Conservation (phyloP, 2,113 vertebrate genomes). For the Nansenia antarctica region DNA sequence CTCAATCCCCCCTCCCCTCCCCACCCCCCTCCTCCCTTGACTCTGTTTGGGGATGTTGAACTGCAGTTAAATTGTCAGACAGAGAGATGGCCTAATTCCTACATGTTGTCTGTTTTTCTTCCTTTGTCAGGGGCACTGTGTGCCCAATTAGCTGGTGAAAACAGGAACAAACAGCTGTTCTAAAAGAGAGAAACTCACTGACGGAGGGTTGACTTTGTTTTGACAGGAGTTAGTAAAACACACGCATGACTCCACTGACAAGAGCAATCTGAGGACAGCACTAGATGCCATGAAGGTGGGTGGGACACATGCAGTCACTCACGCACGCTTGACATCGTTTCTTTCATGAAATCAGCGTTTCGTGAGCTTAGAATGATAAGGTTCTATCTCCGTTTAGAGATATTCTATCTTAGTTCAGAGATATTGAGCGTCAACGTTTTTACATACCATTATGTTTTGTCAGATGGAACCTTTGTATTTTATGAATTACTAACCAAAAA, state of each 20-base stretch:
- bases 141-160: slow-evolving; percentile 5
- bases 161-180: neutral
- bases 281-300: slow-evolving; percentile 97
- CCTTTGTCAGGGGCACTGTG: slow-evolving; percentile 5
- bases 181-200: neutral
- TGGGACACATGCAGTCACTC: neutral
- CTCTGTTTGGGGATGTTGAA: neutral
- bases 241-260: slow-evolving; percentile 84
- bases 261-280: slow-evolving; percentile 87
- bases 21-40: too few relatives aligned
- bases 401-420: too few relatives aligned
- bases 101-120: neutral
- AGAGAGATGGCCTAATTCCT: slow-evolving; percentile 25
- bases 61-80: slow-evolving; percentile 9
- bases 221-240: slow-evolving; percentile 93
- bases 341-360: neutral
- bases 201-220: neutral
- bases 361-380: too few relatives aligned
- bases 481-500: too few relatives aligned
- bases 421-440: too few relatives aligned
- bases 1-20: too few relatives aligned
- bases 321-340: slow-evolving; percentile 1
- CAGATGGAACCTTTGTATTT: too few relatives aligned
- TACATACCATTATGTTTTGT: too few relatives aligned
- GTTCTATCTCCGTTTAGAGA: too few relatives aligned